A percentile compares a stretch with the other conserved stretches of the same genome.
Evolutionary conservation across 1,140 invertebrate species (phyloP).

Genomic region (Bombus difficillimus): DNA sequence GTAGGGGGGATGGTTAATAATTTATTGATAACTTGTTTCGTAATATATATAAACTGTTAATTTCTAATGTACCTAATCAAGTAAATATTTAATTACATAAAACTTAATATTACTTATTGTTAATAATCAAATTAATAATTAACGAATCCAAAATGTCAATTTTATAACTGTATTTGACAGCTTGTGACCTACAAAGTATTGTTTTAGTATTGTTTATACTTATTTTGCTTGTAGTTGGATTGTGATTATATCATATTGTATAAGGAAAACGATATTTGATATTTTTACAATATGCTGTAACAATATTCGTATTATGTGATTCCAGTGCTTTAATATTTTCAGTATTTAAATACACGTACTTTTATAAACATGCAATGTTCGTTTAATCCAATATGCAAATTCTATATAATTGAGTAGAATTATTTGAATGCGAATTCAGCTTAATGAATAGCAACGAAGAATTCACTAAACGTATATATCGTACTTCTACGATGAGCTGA

Average conservation of each 20-base stretch:
- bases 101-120: too few relatives aligned
- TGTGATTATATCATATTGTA: background rate
- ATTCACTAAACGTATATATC: slow-evolving; percentile 37
- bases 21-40: background rate
- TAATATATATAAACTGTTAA: background rate
- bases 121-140: background rate
- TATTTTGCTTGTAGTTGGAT: background rate
- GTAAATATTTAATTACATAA: background rate
- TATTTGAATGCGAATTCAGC: slow-evolving; percentile 27
- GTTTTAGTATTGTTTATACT: background rate
- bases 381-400: background rate
- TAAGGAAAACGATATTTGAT: background rate
- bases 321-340: background rate
- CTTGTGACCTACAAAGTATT: background rate
- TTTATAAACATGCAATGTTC: background rate
- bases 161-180: background rate
- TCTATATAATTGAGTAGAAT: background rate
- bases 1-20: slow-evolving; percentile 21
- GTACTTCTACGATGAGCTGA: background rate
- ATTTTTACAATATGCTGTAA: background rate
- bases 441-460: slow-evolving; percentile 51
- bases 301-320: background rate
- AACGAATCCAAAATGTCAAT: too few relatives aligned
- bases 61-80: background rate
- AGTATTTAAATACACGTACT: slow-evolving; percentile 12